Base-by-base conservation (phyloP, 2,113 vertebrate species). In the Spea bombifrons region DNA sequence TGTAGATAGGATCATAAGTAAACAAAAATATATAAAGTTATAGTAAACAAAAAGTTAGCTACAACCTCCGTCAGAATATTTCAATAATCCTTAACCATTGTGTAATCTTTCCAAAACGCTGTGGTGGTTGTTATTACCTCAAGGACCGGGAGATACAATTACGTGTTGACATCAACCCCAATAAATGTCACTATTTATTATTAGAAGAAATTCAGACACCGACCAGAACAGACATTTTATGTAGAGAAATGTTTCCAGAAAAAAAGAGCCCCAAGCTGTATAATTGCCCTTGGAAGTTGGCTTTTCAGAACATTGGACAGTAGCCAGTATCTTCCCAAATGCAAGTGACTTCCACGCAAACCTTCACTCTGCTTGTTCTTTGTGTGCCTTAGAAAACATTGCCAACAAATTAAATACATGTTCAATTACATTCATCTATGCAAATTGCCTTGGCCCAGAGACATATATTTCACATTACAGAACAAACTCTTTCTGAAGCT, bases 401-500 rank as follows among this genome's bases (percentile, higher is more conserved):
- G 52, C 53, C 75, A 63, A 12, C 16, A 78, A 45, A 69, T 46
- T 65, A 78, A 55, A 65, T 45, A 66, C 13, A 78, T n/a, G 17
- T 69, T 52, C 46, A 46, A 46, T 65, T 78, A 71, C 68, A 71
- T 49, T 65, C 45, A 71, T 78, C 4, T 6, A 71, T 71, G 68
- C 68, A 71, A 78, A 78, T 72, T 10, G 55, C 15, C 9, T 52
- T 78, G 59, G 68, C 69, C 59, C 15, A 16, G 50, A 71, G 48
- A 46, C 46, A 72, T 53, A 71, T 4, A 55, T 71, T 66, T 61
- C 8, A 72, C 76, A 71, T 71, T 50, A 78, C 71, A 71, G 67
- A 59, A 65, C 50, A 50, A 57, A 7, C 16, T 67, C 50, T 50
- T 71, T 78, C 68, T 64, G 57, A 64, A 71, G 57, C 67, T 65